Conservation (phyloP, 2,797 vertebrate species). For the Bufotes viridis region DNA sequence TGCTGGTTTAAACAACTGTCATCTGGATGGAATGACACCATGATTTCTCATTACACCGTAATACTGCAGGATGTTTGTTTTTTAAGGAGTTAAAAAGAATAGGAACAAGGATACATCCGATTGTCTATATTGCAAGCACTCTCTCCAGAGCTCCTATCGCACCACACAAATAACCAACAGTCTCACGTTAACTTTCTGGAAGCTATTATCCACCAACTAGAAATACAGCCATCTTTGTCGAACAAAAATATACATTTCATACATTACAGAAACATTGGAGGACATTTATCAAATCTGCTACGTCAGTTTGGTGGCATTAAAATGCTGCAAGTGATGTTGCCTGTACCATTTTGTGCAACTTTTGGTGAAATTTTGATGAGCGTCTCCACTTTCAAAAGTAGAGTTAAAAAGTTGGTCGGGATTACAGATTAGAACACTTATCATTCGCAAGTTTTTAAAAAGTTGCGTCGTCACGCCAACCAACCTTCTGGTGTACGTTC, state of each 20-base stretch:
- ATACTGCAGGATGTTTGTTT: not conserved
- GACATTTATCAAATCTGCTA: no score
- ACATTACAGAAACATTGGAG: not conserved
- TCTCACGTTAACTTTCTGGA: not conserved
- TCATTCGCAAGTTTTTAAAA: no score
- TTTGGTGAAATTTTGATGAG: no score
- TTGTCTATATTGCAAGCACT: slow-evolving; percentile 34
- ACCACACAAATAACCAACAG: not conserved
- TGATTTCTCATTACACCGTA: not conserved
- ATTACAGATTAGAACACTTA: no score
- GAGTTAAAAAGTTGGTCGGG: no score
- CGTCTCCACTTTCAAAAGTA: no score
- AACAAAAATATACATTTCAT: slow-evolving; percentile 12
- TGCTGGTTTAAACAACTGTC: no score
- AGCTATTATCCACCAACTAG: not conserved
- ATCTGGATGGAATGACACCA: not conserved
- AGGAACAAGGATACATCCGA: not conserved
- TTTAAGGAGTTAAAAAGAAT: not conserved
- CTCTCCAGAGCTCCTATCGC: not conserved
- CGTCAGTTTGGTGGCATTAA: no score
- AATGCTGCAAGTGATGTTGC: no score
- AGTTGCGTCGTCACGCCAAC: no score
- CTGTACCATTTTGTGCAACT: no score
- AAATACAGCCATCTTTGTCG: not conserved
- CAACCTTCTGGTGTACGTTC: no score